Percentiles rank a stretch among this genome's conserved stretches.
These are phyloP conservation scores for Heterotis niloticus DNA, from an alignment of 2,113 vertebrate species.

Conservation along the genomic window DNA sequence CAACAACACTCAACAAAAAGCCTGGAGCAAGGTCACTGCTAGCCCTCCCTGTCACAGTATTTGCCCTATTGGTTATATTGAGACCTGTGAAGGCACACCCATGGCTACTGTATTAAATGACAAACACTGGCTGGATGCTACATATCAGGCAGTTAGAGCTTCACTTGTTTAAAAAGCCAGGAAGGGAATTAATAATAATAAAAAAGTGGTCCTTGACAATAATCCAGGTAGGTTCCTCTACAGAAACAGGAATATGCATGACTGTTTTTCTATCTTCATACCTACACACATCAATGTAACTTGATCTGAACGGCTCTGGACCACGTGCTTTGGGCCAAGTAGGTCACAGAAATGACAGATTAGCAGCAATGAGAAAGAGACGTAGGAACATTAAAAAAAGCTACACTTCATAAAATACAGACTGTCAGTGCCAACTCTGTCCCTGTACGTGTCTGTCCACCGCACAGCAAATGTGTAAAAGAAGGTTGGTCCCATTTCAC, in stretches of 20 bases:
- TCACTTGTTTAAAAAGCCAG: slow-evolving; percentile 33
- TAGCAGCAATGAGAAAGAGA: slow-evolving; percentile 27
- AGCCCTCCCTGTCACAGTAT: slow-evolving; percentile 38
- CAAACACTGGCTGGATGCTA: slow-evolving; percentile 48
- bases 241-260: slow-evolving; percentile 55
- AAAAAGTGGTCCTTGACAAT: slow-evolving; percentile 59
- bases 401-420: too few species aligned
- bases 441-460: not conserved
- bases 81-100: slow-evolving; percentile 45
- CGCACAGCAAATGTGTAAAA: not conserved
- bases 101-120: slow-evolving; percentile 42
- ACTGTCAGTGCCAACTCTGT: too few species aligned
- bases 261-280: slow-evolving; percentile 29
- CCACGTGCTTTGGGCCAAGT: slow-evolving; percentile 43
- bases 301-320: slow-evolving; percentile 48
- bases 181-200: slow-evolving; percentile 54
- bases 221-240: slow-evolving; percentile 57
- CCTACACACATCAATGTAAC: slow-evolving; percentile 33
- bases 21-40: not conserved
- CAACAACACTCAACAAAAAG: not conserved
- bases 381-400: slow-evolving; percentile 30
- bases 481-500: not conserved
- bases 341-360: slow-evolving; percentile 38
- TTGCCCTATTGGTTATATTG: too few species aligned
- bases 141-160: slow-evolving; percentile 30